phyloP scores from a whole-genome alignment of 2,113 vertebrate genomes.

The Gallinago jamesoni region DNA sequence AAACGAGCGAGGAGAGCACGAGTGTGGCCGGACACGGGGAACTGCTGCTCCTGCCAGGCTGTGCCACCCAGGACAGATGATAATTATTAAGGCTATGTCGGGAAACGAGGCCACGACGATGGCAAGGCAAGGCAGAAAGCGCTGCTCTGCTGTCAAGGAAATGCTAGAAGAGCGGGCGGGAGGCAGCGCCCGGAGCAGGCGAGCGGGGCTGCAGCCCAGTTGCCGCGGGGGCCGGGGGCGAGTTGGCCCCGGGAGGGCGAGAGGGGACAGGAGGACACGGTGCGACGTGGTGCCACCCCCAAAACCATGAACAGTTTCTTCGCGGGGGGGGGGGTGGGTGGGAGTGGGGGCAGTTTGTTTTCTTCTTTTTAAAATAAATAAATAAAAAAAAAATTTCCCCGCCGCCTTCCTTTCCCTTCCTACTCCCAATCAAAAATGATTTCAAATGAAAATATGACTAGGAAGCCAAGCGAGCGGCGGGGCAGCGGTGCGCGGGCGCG shows the following conservation, averaged over 20 bases:
- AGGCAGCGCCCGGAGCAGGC: background rate
- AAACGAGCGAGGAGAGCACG: rapidly evolving
- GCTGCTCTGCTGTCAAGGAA: conserved; percentile 47
- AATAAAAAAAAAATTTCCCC: too few relatives aligned
- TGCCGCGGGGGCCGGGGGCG: background rate
- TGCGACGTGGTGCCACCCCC: background rate
- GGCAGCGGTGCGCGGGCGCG: background rate
- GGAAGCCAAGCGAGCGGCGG: background rate
- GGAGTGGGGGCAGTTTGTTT: background rate
- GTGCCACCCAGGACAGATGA: background rate
- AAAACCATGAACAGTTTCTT: background rate
- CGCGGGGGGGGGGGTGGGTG: too few relatives aligned
- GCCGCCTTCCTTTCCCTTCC: background rate
- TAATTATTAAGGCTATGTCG: background rate
- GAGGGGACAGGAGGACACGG: background rate
- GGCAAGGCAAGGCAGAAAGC: background rate
- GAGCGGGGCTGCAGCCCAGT: background rate
- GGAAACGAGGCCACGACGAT: conserved; percentile 15
- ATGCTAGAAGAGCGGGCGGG: background rate
- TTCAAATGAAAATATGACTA: rapidly evolving
- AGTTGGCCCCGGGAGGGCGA: background rate
- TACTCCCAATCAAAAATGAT: background rate
- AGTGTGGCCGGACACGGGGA: rapidly evolving
- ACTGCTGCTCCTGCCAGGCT: background rate
- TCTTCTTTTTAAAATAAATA: rapidly evolving